Evolutionary conservation across 2,888 invertebrate species (phyloP).

Genomic region (Rotaria sp.): DNA sequence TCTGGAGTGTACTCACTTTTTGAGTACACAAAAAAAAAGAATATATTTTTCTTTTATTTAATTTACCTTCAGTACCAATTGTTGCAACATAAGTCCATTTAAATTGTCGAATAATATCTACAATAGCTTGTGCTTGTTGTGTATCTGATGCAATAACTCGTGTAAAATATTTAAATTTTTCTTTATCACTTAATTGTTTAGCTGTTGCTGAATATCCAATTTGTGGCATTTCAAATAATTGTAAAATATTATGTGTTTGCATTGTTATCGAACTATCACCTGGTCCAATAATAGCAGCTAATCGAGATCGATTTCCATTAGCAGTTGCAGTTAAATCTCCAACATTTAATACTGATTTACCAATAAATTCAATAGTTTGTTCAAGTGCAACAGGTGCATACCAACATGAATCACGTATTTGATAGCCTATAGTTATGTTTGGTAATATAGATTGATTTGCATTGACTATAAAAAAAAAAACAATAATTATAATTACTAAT

Average conservation of each 20-base stretch:
- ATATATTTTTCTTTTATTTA: background rate
- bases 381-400: slow-evolving; percentile 71
- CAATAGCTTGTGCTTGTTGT: slow-evolving; percentile 59
- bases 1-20: too few species aligned
- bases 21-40: background rate
- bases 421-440: slow-evolving; percentile 63
- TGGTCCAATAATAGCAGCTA: slow-evolving; percentile 69
- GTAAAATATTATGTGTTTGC: slow-evolving; percentile 68
- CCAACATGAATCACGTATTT: slow-evolving; percentile 74
- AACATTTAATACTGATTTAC: slow-evolving; percentile 61
- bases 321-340: slow-evolving; percentile 34
- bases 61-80: slow-evolving; percentile 68
- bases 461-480: slow-evolving; percentile 54
- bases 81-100: slow-evolving; percentile 75
- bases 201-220: slow-evolving; percentile 73
- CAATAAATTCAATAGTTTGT: slow-evolving; percentile 69
- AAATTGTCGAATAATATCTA: slow-evolving; percentile 46
- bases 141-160: slow-evolving; percentile 72
- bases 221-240: slow-evolving; percentile 64
- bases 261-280: slow-evolving; percentile 68
- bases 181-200: slow-evolving; percentile 68
- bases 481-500: too few species aligned
- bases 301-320: slow-evolving; percentile 45
- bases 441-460: slow-evolving; percentile 61
- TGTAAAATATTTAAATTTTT: slow-evolving; percentile 68